Conservation (phyloP, 2,888 invertebrate genomes). For the Dasysyrphus albostriatus region DNA sequence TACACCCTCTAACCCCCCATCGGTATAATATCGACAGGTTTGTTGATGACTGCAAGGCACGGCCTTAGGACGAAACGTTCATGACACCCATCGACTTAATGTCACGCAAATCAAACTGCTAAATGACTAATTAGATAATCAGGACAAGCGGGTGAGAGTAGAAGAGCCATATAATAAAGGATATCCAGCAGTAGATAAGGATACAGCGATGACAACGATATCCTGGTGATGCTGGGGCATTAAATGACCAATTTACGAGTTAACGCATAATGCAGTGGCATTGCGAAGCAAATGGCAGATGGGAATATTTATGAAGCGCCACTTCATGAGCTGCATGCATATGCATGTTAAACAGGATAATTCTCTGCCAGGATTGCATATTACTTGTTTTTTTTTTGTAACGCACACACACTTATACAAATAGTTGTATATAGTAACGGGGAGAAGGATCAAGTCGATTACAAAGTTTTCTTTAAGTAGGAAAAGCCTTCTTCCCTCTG, state of each 20-base stretch:
- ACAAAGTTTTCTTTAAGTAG: slow-evolving; percentile 69
- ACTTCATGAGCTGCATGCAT: slow-evolving; percentile 69
- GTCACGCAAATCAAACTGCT: slow-evolving; percentile 71
- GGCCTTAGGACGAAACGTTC: background rate
- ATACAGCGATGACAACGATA: slow-evolving; percentile 27
- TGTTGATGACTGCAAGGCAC: background rate
- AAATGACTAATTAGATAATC: slow-evolving; percentile 72
- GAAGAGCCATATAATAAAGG: slow-evolving; percentile 22
- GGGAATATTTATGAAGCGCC: slow-evolving; percentile 71
- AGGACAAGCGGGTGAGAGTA: background rate
- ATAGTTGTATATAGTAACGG: background rate
- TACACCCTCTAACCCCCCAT: background rate
- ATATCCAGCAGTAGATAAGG: slow-evolving; percentile 21
- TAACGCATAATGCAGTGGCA: slow-evolving; percentile 68
- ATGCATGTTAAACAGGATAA: slow-evolving; percentile 75
- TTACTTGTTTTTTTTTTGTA: background rate
- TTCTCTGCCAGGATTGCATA: slow-evolving; percentile 55
- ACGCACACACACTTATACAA: background rate
- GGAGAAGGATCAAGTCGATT: slow-evolving; percentile 42
- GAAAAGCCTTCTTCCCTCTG: slow-evolving; percentile 39
- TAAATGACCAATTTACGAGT: slow-evolving; percentile 75
- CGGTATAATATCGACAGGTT: slow-evolving; percentile 36
- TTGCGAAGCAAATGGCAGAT: slow-evolving; percentile 59
- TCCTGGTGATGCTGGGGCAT: slow-evolving; percentile 45
- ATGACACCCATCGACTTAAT: slow-evolving; percentile 65